phyloP scores from a whole-genome alignment of 2,797 vertebrate species.

The Centropyge bicolor region DNA sequence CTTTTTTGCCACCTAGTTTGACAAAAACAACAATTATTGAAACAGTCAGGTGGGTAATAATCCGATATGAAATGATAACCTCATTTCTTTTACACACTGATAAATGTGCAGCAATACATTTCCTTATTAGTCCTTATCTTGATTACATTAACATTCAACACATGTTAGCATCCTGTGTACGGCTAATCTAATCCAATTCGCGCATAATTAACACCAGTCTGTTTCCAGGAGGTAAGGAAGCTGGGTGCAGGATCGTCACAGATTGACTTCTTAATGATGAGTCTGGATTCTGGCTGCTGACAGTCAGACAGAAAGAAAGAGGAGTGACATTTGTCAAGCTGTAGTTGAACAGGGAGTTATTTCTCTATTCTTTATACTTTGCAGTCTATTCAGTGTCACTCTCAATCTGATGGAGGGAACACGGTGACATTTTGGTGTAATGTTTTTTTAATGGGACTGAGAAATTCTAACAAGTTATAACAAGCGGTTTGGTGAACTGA shows the following conservation, averaged over 20 bases:
- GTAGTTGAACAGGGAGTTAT: slow-evolving; percentile 40
- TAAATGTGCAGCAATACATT: slow-evolving; percentile 11
- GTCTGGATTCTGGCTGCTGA: slow-evolving; percentile 48
- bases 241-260: slow-evolving; percentile 13
- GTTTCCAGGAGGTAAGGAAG: slow-evolving; percentile 55
- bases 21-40: not conserved
- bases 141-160: slow-evolving; percentile 27
- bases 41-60: slow-evolving; percentile 10
- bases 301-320: slow-evolving; percentile 44
- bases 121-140: not conserved
- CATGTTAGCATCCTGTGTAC: not conserved
- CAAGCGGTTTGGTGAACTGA: slow-evolving; percentile 11
- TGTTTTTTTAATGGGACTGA: slow-evolving; percentile 15
- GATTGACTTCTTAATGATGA: slow-evolving; percentile 49
- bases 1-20: not conserved
- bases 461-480: slow-evolving; percentile 2
- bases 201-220: slow-evolving; percentile 41
- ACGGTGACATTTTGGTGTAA: slow-evolving; percentile 21
- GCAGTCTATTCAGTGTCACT: slow-evolving; percentile 16
- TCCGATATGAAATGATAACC: slow-evolving; percentile 5
- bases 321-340: slow-evolving; percentile 48
- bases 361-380: slow-evolving; percentile 33
- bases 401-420: slow-evolving; percentile 21
- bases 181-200: slow-evolving; percentile 5
- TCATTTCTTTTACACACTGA: not conserved